phyloP scores from a whole-genome alignment of 1,140 invertebrate genomes.

The Pseudobourletiella spinata region DNA sequence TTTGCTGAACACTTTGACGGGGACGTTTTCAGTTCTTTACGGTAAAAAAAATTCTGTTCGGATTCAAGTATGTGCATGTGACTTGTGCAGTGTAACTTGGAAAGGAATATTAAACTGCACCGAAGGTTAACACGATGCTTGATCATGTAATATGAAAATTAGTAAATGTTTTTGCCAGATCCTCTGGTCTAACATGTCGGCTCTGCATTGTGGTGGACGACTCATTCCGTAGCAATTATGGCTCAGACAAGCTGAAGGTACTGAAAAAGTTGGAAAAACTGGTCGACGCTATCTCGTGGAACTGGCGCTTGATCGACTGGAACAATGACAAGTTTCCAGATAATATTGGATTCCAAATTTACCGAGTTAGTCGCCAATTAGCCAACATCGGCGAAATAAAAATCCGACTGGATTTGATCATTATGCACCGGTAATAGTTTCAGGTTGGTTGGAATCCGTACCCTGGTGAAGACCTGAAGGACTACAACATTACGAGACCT shows the following conservation, averaged over 20 bases:
- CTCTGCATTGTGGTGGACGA: not conserved
- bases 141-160: not conserved
- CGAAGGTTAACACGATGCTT: not conserved
- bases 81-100: no score
- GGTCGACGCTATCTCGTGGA: not conserved
- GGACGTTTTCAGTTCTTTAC: not conserved
- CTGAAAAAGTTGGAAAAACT: not conserved
- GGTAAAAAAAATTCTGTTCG: not conserved
- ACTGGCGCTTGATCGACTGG: not conserved
- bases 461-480: not conserved
- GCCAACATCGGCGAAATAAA: not conserved
- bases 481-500: not conserved
- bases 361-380: not conserved
- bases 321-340: not conserved
- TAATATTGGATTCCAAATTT: not conserved
- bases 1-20: not conserved
- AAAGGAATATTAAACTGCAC: not conserved
- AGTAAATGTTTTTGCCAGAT: not conserved
- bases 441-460: not conserved
- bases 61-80: no score
- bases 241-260: not conserved
- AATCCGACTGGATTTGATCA: not conserved
- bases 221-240: not conserved
- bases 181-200: not conserved
- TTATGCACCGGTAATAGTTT: not conserved